phyloP scores from a whole-genome alignment of 2,797 vertebrate species.

The Tragopan temminckii region DNA sequence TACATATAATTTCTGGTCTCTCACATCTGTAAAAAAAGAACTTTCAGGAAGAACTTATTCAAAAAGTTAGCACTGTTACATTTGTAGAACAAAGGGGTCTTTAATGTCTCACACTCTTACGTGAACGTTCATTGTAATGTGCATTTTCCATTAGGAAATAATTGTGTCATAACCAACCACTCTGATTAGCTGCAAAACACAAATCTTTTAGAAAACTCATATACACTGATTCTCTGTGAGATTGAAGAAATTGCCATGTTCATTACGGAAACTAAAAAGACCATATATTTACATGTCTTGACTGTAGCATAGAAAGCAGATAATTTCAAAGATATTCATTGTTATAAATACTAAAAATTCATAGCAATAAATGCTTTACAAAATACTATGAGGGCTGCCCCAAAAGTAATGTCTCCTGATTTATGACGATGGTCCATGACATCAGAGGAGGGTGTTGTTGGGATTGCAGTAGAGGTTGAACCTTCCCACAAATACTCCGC shows the following conservation, averaged over 20 bases:
- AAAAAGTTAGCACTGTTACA: neutral
- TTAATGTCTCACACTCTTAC: conserved; percentile 21
- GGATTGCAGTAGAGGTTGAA: too few relatives aligned
- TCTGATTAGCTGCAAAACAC: conserved; percentile 4
- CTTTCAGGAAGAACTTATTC: conserved; percentile 27
- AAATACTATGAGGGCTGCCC: neutral
- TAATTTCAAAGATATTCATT: neutral
- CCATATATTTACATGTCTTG: neutral
- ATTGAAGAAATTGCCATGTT: neutral
- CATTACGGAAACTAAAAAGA: conserved; percentile 1
- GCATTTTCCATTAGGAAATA: conserved; percentile 60
- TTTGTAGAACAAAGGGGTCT: conserved; percentile 61
- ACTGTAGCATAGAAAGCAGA: neutral
- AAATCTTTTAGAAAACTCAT: conserved; percentile 37
- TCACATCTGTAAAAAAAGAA: neutral
- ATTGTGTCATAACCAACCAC: conserved; percentile 23
- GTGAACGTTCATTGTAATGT: conserved; percentile 56
- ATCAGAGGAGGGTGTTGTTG: neutral
- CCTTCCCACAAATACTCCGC: too few relatives aligned
- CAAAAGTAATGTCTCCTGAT: too few relatives aligned
- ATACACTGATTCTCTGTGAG: neutral
- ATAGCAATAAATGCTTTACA: neutral
- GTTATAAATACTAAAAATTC: neutral
- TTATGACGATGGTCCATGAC: too few relatives aligned
- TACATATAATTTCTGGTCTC: neutral